A percentile compares a stretch with the other conserved stretches of the same genome.
Evolutionary conservation across 2,113 vertebrate species (phyloP).

Genomic region (Pluvialis apricaria): DNA sequence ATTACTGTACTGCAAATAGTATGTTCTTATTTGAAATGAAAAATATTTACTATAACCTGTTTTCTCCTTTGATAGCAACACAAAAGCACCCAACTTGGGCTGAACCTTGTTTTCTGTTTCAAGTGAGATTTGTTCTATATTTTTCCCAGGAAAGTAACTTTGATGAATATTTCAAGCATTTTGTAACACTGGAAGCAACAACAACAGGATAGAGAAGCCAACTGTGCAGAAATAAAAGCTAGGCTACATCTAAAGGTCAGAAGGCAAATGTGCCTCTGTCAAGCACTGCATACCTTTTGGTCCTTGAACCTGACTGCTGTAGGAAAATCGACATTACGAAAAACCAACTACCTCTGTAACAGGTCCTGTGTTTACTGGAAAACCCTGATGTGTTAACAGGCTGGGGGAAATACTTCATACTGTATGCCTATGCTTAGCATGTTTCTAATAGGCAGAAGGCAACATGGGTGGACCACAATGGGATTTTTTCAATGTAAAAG

Average conservation of each 20-base stretch:
- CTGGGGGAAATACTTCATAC: not conserved
- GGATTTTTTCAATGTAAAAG: not conserved
- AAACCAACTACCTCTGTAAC: not conserved
- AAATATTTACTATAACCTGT: not conserved
- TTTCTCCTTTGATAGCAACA: not conserved
- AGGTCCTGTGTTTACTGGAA: conserved; percentile 8
- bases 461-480: not conserved
- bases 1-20: not conserved
- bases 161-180: conserved; percentile 34
- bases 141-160: not conserved
- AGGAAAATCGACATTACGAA: conserved; percentile 13
- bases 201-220: not conserved
- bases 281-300: not conserved
- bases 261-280: not conserved
- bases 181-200: not conserved
- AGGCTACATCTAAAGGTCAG: conserved; percentile 19
- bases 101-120: not conserved
- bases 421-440: not conserved
- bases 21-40: not conserved
- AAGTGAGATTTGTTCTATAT: not conserved
- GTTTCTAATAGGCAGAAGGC: not conserved
- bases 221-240: not conserved
- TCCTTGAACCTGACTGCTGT: not conserved
- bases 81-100: not conserved
- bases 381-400: not conserved